Base-by-base conservation (phyloP, 2,888 invertebrate species). In the Pachydiplax longipennis region DNA sequence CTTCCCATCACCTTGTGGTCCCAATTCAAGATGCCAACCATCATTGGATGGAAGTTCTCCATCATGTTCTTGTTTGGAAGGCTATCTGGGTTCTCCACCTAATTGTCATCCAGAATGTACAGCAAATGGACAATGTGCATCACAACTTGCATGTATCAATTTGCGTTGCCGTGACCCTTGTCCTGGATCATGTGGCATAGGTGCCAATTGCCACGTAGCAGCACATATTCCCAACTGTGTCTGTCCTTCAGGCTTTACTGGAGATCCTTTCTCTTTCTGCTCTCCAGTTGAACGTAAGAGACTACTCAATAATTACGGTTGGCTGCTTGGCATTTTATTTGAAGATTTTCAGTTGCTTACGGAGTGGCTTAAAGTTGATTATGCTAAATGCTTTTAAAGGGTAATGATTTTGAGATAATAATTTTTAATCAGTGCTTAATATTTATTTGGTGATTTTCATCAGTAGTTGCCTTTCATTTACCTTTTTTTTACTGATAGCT, bases 151-250 rank as follows among this genome's bases (percentile, higher is more conserved):
- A 13, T 98, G 98, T 93, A 95, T 96, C 6, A 97, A 97, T 93
- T 96, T 96, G 92, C 97, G 96, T 93, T 98, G 98, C 93, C 94
- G 96, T 8, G 96, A 98, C 93, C 97, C 98, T 65, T 98, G 98
- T 92, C 95, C 95, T 31, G 97, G 97, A 65, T 96, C 97, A 18
- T 98, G 98, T 92, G 98, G 98, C 91, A 95, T 96, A 92, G 95
- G 95, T 90, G 97, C 98, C 0, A 94, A 96, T 92, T 98, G 98
- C 93, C 95, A 96, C 92, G 96, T 97, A 1, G 96, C 97, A 92
- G 97, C 97, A 93, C 98, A 98, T 93, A 97, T 96, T 93, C 97
- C 98, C 0, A 96, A 98, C 90, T 98, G 98, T 93, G 96, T 96
- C 92, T 98, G 98, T 93, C 96, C 96, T 91, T 82, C 93, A 92